Conservation (phyloP, 2,888 invertebrate genomes). For the Drosophila tripunctata region DNA sequence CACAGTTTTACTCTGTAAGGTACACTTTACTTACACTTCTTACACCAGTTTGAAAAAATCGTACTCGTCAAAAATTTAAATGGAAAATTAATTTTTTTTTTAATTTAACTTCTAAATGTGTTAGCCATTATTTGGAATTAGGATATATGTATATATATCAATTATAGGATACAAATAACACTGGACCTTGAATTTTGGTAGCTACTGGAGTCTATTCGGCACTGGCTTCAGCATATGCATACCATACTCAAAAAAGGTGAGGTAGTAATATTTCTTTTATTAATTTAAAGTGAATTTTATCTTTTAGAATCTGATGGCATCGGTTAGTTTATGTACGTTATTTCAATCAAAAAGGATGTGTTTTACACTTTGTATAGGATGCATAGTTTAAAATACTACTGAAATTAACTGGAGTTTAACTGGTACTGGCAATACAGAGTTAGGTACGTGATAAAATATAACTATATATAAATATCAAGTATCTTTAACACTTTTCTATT, state of each 20-base stretch:
- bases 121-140: constrained; percentile 42
- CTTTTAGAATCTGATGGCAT: no score
- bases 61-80: no score
- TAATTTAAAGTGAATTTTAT: no score
- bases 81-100: no score
- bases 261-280: not conserved
- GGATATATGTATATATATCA: constrained; percentile 1
- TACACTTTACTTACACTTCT: constrained; percentile 17
- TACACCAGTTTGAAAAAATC: not conserved
- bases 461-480: not conserved
- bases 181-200: constrained; percentile 3
- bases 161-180: constrained; percentile 13
- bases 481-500: not conserved
- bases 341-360: no score
- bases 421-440: not conserved
- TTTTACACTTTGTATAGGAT: not conserved
- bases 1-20: not conserved
- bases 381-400: not conserved
- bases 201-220: constrained; percentile 11
- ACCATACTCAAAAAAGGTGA: not conserved
- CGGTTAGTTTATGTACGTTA: no score
- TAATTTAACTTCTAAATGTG: no score
- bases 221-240: not conserved
- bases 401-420: not conserved
- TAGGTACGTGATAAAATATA: not conserved